Percentiles rank a stretch among this genome's conserved stretches.
phyloP scores from a whole-genome alignment of 2,888 invertebrate species.

The Phengaris arion region DNA sequence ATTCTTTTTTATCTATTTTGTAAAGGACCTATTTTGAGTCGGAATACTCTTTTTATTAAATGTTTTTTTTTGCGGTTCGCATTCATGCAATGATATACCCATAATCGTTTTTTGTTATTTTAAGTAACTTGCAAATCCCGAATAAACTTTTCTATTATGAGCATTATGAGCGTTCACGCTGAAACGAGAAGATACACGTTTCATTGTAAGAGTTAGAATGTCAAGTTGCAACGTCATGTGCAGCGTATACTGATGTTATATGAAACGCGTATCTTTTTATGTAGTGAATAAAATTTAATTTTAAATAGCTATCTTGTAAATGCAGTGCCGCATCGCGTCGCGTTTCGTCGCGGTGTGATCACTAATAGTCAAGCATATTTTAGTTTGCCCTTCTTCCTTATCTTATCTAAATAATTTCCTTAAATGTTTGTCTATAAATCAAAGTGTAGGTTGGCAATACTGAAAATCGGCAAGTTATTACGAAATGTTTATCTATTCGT shows the following conservation, averaged over 20 bases:
- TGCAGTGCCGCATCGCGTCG: too few relatives aligned
- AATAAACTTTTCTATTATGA: background rate
- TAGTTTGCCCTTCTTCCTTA: background rate
- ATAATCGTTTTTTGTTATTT: background rate
- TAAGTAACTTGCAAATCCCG: background rate
- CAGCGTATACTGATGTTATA: too few relatives aligned
- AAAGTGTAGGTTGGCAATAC: background rate
- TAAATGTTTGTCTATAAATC: conserved; percentile 5
- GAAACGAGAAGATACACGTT: too few relatives aligned
- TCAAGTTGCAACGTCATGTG: too few relatives aligned
- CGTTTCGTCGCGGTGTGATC: too few relatives aligned
- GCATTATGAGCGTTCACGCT: too few relatives aligned
- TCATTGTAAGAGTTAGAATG: too few relatives aligned
- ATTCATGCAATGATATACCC: background rate
- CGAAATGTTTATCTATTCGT: conserved; percentile 32
- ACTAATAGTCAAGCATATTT: background rate
- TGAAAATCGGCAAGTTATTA: conserved; percentile 22
- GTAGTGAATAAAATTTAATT: too few relatives aligned
- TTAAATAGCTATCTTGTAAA: too few relatives aligned
- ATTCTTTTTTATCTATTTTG: conserved; percentile 22
- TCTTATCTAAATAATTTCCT: background rate
- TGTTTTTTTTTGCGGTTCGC: background rate
- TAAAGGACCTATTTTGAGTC: background rate
- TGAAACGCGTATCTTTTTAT: too few relatives aligned
- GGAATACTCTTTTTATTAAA: background rate